Percentiles rank a stretch among this genome's conserved stretches.
These are phyloP conservation scores for Drosophila setifemur DNA, from an alignment of 1,140 invertebrate genomes.

Conservation along the genomic window DNA sequence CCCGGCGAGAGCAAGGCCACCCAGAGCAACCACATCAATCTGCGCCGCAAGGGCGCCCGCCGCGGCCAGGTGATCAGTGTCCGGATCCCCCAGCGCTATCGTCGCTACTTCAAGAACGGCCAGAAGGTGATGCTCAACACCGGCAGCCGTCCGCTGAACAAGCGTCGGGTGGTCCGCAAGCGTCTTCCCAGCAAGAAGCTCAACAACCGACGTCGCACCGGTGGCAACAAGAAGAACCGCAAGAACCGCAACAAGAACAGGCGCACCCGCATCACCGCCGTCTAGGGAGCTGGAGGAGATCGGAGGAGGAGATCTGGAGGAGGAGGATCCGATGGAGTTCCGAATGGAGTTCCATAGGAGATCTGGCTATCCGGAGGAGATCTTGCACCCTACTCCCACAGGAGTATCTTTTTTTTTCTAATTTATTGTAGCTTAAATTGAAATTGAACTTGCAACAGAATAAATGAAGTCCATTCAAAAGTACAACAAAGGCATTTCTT, in stretches of 20 bases:
- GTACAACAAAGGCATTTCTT: not conserved
- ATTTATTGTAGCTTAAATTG: conserved; percentile 69
- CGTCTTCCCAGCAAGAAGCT: conserved; percentile 42
- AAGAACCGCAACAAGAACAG: conserved; percentile 48
- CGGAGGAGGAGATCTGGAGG: not conserved
- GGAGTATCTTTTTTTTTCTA: conserved; percentile 63
- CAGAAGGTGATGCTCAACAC: conserved; percentile 77
- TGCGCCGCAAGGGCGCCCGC: conserved; percentile 64
- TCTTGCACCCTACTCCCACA: not conserved
- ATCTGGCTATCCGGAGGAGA: too few species aligned
- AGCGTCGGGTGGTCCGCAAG: conserved; percentile 62
- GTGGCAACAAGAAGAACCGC: conserved; percentile 30
- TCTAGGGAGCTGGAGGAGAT: conserved; percentile 6
- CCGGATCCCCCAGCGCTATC: conserved; percentile 65
- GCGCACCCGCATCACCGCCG: conserved; percentile 52
- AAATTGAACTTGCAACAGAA: conserved; percentile 2
- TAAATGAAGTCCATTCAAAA: conserved; percentile 36
- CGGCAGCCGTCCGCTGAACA: conserved; percentile 41
- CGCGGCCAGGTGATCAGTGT: conserved; percentile 71
- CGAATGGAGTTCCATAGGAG: too few species aligned
- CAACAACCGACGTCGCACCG: conserved; percentile 11
- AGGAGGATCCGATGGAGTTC: too few species aligned
- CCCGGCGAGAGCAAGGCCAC: conserved; percentile 58
- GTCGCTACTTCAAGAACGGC: conserved; percentile 79
- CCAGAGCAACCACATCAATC: conserved; percentile 55